Base-by-base conservation (phyloP, 2,797 vertebrate genomes). In the Alauda arvensis region DNA sequence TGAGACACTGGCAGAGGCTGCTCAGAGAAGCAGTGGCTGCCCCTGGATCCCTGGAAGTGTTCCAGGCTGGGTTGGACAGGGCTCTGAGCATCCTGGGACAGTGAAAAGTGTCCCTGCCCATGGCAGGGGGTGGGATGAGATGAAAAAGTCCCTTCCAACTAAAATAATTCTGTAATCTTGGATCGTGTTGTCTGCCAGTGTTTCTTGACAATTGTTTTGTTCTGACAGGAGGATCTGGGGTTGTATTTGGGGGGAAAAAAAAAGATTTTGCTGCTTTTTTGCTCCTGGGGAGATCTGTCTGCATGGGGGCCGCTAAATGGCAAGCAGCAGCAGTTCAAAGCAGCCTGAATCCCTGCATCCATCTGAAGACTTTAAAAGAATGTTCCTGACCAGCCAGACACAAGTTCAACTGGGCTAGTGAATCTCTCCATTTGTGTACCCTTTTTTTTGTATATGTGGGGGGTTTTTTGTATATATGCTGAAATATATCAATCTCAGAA, bases 61-160 rank as follows among this genome's bases (percentile, higher is more conserved):
- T 0, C 56, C 0, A 62, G 37, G 20, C 17, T 43, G 33, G 43
- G 14, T 0, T 75, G 56, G 37, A 56, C 0, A 0, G 43, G 3
- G 8, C 19, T 75, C 56, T 43, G 56, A 75, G n/a, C n/a, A 45
- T 0, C 69, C 56, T 87, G 69, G 62, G 2, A 1, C 0, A 4
- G 42, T 56, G 69, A n/a, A 45, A 80, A 5, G 3, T 75, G 49
- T 45, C 42, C 61, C 55, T 61, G 55, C 23, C 6, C 34, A 2
- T 21, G 24, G 34, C 16, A 61, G 19, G 11, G 9, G 5, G 0
- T n/a, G n/a, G 18, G 5, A 39, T 9, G 1, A 12, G 17, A 25
- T 74, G 6, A 3, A 2, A 23, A 62, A 20, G 25, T 16, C 25
- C 8, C 12, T 63, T 57, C 29, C 18, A 40, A 63, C 21, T 43